These are phyloP conservation scores for Capra hircus DNA, from an alignment of 2,113 vertebrate genomes.

Conservation along the genomic window DNA sequence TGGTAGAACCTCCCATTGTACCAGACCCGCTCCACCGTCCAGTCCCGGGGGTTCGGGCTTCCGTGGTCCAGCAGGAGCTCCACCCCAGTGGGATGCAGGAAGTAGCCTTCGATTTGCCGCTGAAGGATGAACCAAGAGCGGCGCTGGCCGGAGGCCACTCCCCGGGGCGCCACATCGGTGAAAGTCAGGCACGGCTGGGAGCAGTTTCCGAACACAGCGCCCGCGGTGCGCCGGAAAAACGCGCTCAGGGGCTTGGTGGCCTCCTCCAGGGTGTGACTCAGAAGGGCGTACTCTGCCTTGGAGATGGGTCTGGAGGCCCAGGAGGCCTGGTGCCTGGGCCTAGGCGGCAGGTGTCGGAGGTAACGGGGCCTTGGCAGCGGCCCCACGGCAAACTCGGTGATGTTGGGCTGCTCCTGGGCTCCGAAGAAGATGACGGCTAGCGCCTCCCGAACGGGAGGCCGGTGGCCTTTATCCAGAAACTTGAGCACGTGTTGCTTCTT, in stretches of 20 bases:
- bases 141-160: conserved; percentile 86
- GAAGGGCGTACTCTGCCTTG: conserved; percentile 75
- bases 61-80: conserved; percentile 89
- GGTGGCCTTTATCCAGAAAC: conserved; percentile 80
- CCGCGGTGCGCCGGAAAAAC: conserved; percentile 83
- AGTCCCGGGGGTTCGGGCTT: conserved; percentile 78
- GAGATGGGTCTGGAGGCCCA: conserved; percentile 86
- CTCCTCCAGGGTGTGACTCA: conserved; percentile 66
- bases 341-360: conserved; percentile 68
- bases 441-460: conserved; percentile 83
- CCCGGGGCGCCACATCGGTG: conserved; percentile 87
- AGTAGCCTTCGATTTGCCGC: conserved; percentile 87
- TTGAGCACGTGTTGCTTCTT: conserved; percentile 83
- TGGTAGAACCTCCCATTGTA: conserved; percentile 88
- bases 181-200: conserved; percentile 83
- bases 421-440: conserved; percentile 88
- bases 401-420: conserved; percentile 82
- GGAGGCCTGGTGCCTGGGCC: conserved; percentile 20
- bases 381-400: conserved; percentile 88
- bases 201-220: conserved; percentile 85
- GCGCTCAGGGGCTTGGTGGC: conserved; percentile 72
- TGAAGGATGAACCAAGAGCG: conserved; percentile 90
- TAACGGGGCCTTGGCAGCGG: conserved; percentile 83
- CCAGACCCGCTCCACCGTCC: conserved; percentile 87
- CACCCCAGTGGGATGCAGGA: conserved; percentile 91